Evolutionary conservation across 2,113 vertebrate genomes (phyloP), one percentile per base, ranked within the genome.

Genomic region (Rutilus rutilus): DNA sequence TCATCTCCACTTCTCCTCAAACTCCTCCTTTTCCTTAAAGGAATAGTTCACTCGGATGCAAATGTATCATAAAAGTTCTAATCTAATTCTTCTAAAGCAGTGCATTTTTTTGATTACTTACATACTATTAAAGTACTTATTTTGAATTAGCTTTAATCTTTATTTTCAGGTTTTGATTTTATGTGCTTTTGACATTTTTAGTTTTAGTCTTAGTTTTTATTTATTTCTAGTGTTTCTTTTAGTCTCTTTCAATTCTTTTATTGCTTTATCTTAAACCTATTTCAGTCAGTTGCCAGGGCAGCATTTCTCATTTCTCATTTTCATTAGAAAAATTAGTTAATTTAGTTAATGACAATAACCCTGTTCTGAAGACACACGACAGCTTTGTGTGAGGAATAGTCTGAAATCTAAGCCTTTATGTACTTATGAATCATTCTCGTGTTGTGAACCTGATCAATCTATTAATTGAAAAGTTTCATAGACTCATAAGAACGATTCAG

Each of bases 1-100:
- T 45, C 78, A 64, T 73, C 71, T 69, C 60, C 73, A 54, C 71
- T 71, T 78, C 59, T 54, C 23, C 45, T 69, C 23, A 75, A 84
- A 67, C 54, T 47, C 54, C 42, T 11, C 33, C 23, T 77, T 47
- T 57, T 47, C 33, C 7, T 82, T 45, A 64, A 42, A 65, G 23
- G 12, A 25, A 62, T 27, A 42, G 14, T 62, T 78, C 50, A 78
- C 9, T 23, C 8, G 21, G 15, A 7, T 15, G 12, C 23, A 74
- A 74, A 25, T 15, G 23, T 75, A 75, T 75, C 39, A 74, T 14
- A 74, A 47, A 75, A 50, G 71, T 50, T 23, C 4, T 42, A 8
- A 47, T 15, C 23, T 7, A 47, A 71, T 71, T 71, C 33, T 39
- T 39, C 65, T 71, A 9, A 39, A 71, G 67, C 9, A 1, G 19